Conservation (phyloP, 2,797 vertebrate species). For the Anabas testudineus region DNA sequence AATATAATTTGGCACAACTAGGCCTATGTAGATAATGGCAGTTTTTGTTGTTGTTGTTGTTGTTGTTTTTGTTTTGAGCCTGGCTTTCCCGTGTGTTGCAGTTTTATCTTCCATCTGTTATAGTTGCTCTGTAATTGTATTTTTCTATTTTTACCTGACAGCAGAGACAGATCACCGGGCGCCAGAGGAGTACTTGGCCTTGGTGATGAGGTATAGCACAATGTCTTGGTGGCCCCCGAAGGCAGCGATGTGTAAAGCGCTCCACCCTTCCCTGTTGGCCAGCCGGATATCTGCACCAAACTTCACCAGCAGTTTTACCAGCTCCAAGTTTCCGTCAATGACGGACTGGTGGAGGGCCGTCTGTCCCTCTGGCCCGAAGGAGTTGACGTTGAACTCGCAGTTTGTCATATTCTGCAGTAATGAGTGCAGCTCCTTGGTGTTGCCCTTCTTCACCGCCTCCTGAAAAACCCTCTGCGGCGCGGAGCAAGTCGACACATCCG, state of each 20-base stretch:
- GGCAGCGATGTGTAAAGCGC: slow-evolving; percentile 97
- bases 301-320: slow-evolving; percentile 98
- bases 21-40: slow-evolving; percentile 67
- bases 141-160: slow-evolving; percentile 77
- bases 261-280: slow-evolving; percentile 98
- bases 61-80: slow-evolving; percentile 56
- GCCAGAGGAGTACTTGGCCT: slow-evolving; percentile 96
- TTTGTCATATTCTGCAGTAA: slow-evolving; percentile 97
- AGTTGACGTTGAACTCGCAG: slow-evolving; percentile 99
- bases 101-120: slow-evolving; percentile 51
- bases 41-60: no score
- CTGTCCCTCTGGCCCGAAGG: slow-evolving; percentile 97
- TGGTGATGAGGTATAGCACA: slow-evolving; percentile 99
- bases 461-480: slow-evolving; percentile 95
- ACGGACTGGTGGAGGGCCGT: slow-evolving; percentile 98
- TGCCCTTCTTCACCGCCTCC: slow-evolving; percentile 96
- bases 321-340: slow-evolving; percentile 97
- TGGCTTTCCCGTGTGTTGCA: slow-evolving; percentile 68
- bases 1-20: slow-evolving; percentile 81
- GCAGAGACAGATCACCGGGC: slow-evolving; percentile 88
- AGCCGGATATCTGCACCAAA: slow-evolving; percentile 97
- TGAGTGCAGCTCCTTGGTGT: slow-evolving; percentile 96
- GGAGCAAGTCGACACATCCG: slow-evolving; percentile 93
- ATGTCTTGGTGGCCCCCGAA: slow-evolving; percentile 99
- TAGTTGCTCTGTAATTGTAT: slow-evolving; percentile 38